Evolutionary conservation across 2,113 vertebrate genomes (phyloP), one percentile per base, ranked within the genome.

Genomic region (Eurystomus gularis): DNA sequence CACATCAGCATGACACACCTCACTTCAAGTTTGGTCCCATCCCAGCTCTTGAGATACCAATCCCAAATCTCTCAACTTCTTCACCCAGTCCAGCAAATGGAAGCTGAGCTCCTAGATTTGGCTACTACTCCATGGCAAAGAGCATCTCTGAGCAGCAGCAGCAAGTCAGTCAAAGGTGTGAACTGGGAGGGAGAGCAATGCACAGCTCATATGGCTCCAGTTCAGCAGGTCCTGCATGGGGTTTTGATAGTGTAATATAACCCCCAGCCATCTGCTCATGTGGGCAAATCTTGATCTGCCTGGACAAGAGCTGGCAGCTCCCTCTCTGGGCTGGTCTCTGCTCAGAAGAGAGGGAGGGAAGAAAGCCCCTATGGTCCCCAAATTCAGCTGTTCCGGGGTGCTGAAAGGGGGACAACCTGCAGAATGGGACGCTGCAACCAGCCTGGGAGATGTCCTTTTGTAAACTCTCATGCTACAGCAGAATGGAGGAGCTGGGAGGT

Each of bases 121-220:
- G 8, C 46, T n/a, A 33, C 16, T 75, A 66, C 16, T 49, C 35
- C 68, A 51, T 46, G 31, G 29, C 6, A 54, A 70, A 29, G 3
- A 39, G 33, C 15, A 11, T 14, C 37, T 90, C 21, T 65, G 35
- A 57, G 54, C n/a, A 81, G 35, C 1, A 3, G 18, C 29, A 72
- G 26, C 0, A 0, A 72, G 54, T 9, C 29, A 77, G 18, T 18
- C 68, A 65, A 69, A 90, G 28, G 40, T 7, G 2, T 3, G 0
- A 48, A 7, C 44, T 24, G 54, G 13, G 8, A 66, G 19, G 21
- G n/a, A 73, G 7, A 51, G n/a, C 52, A 87, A 55, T 3, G 21
- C 21, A 31, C 7, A 80, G 46, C 4, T 46, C 2, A 2, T 13
- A 19, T 9, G 6, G n/a, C 29, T 49, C 17, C 5, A 1, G 31